Evolutionary conservation across 2,888 invertebrate genomes (phyloP), one percentile per base, ranked within the genome.

Genomic region (Noctuana brunneofusca): DNA sequence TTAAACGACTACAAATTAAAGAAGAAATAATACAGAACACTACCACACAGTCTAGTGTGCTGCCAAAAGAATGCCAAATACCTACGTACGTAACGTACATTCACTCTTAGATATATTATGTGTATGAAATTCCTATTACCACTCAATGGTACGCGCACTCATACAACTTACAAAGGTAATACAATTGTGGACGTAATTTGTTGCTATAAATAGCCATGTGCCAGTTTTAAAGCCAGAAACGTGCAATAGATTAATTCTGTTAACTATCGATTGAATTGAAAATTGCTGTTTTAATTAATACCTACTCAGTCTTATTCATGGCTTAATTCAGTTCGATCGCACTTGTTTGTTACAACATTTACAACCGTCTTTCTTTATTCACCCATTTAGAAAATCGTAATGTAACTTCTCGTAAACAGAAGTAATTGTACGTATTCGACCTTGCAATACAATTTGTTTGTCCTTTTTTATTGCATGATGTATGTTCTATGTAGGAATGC

Each of bases 91-190:
- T 38, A 24, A 49, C 12, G 0, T 14, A 41, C 20, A 54, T 38
- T 24, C 35, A 54, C 14, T 11, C 14, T 3, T 35, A 35, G n/a
- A n/a, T n/a, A n/a, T n/a, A n/a, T n/a, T 14, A 6, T 57, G 30
- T 38, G 38, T 27, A 58, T 41, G 27, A 27, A 16, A 50, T 58
- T 58, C 49, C 50, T 38, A 38, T 35, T 46, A 46, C 49, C 55
- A 55, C 8, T 55, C 55, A 57, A 48, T 48, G 48, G 48, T 41
- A 41, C 27, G 58, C 58, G 27, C 52, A 52, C 50, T 58, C 18
- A 38, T 49, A 58, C 50, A 35, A 22, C 35, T 54, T 60, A 60
- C 54, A 38, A 54, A 60, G 54, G 46, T 54, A 54, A 48, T 54
- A 38, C 38, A 48, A 38, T 58, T 35, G 58, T 35, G 35, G 58